These are phyloP conservation scores for Caretta caretta DNA, from an alignment of 2,113 vertebrate genomes.

Conservation along the genomic window DNA sequence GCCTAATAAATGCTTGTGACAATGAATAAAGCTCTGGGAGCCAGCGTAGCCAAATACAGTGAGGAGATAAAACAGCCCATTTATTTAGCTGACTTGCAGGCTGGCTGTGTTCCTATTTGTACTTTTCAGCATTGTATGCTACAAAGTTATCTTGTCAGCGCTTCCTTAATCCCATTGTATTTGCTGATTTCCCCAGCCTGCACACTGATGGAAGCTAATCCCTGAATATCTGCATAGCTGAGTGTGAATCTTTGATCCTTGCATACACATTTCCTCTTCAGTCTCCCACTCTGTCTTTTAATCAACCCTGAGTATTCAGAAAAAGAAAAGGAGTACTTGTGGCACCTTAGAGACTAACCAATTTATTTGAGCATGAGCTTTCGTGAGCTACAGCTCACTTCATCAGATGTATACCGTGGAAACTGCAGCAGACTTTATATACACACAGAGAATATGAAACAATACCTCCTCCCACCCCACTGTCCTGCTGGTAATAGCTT, in stretches of 20 bases:
- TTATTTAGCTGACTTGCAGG: constrained; percentile 44
- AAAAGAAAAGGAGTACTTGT: too few relatives aligned
- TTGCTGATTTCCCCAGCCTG: constrained; percentile 48
- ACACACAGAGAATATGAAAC: too few relatives aligned
- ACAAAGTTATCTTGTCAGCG: constrained; percentile 58
- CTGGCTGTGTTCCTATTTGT: constrained; percentile 30
- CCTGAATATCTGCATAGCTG: constrained; percentile 48
- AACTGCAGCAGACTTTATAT: too few relatives aligned
- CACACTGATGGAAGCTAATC: constrained; percentile 58
- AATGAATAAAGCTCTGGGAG: constrained; percentile 24
- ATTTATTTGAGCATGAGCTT: too few relatives aligned
- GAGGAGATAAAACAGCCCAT: constrained; percentile 24
- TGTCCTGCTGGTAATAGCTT: too few relatives aligned
- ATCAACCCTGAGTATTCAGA: background rate
- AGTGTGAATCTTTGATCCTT: constrained; percentile 19
- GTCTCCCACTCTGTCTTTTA: constrained; percentile 36
- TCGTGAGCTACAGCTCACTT: too few relatives aligned
- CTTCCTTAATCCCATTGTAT: constrained; percentile 62
- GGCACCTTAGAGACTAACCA: too few relatives aligned
- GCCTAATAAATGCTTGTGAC: background rate
- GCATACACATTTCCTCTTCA: background rate
- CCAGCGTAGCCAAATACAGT: constrained; percentile 1
- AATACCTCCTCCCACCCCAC: too few relatives aligned
- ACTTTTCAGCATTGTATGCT: constrained; percentile 36
- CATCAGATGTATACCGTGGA: too few relatives aligned